A percentile compares a stretch with the other conserved stretches of the same genome.
Conservation (phyloP, 2,113 vertebrate species). For the Rallus limicola region DNA sequence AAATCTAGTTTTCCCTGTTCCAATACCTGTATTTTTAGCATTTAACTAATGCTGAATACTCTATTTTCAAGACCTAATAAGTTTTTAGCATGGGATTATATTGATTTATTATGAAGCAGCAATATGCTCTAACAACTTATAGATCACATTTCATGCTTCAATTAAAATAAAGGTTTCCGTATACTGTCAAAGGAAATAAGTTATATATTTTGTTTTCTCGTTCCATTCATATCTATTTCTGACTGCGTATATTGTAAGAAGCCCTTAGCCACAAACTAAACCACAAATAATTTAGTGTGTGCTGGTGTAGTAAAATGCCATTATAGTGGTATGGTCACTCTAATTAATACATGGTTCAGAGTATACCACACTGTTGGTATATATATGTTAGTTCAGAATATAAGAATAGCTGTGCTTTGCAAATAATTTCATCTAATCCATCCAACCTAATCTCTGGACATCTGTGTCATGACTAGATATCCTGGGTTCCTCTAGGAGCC, state of each 20-base stretch:
- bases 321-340: neutral
- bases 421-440: neutral
- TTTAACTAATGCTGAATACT: neutral
- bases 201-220: neutral
- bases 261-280: neutral
- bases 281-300: neutral
- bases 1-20: neutral
- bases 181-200: neutral
- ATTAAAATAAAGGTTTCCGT: neutral
- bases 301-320: neutral
- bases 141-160: neutral
- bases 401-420: neutral
- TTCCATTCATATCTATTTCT: neutral
- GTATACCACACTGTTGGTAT: neutral
- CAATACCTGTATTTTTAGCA: neutral
- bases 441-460: neutral
- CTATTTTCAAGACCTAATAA: neutral
- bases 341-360: neutral
- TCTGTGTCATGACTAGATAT: neutral
- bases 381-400: neutral
- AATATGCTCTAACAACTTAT: neutral
- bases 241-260: neutral
- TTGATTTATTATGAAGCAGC: neutral
- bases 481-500: neutral
- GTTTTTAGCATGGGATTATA: neutral